Conservation (phyloP, 2,113 vertebrate genomes). For the Oryzias celebensis region DNA sequence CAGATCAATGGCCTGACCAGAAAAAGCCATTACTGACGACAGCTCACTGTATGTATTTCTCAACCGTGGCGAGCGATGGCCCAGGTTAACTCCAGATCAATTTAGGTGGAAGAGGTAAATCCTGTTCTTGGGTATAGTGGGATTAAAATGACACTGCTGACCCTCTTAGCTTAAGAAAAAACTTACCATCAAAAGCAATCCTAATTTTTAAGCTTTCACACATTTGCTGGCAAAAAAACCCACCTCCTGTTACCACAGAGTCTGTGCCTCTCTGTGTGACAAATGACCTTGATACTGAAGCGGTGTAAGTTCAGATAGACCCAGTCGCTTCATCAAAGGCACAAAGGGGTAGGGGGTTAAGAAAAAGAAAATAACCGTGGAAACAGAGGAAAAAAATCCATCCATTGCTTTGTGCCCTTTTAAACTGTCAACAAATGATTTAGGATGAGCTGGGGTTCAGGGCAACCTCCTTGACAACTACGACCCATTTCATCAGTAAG, state of each 20-base stretch:
- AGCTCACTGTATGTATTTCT: not conserved
- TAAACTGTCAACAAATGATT: conserved; percentile 75
- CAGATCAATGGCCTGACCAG: conserved; percentile 33
- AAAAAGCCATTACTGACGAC: conserved; percentile 33
- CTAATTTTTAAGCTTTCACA: conserved; percentile 19
- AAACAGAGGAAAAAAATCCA: conserved; percentile 60
- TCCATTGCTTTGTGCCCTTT: conserved; percentile 70
- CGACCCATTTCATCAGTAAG: conserved; percentile 42
- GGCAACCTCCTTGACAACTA: conserved; percentile 47
- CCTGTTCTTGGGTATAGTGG: conserved; percentile 4
- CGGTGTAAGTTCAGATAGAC: conserved; percentile 42
- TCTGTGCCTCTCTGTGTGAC: conserved; percentile 30
- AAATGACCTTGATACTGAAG: conserved; percentile 51
- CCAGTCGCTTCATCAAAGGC: conserved; percentile 59
- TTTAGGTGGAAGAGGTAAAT: conserved; percentile 34
- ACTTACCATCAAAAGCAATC: conserved; percentile 9
- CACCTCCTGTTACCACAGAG: conserved; percentile 8
- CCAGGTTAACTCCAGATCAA: conserved; percentile 12
- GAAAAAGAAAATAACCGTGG: conserved; percentile 67
- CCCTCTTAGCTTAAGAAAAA: not conserved
- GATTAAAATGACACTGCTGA: conserved; percentile 6
- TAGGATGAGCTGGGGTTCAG: conserved; percentile 55
- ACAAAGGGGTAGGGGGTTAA: conserved; percentile 55
- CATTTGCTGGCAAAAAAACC: not conserved
- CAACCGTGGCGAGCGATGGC: conserved; percentile 24